Percentiles rank a stretch among this genome's conserved stretches.
phyloP scores from a whole-genome alignment of 2,113 vertebrate genomes.

The Heterochromis multidens region DNA sequence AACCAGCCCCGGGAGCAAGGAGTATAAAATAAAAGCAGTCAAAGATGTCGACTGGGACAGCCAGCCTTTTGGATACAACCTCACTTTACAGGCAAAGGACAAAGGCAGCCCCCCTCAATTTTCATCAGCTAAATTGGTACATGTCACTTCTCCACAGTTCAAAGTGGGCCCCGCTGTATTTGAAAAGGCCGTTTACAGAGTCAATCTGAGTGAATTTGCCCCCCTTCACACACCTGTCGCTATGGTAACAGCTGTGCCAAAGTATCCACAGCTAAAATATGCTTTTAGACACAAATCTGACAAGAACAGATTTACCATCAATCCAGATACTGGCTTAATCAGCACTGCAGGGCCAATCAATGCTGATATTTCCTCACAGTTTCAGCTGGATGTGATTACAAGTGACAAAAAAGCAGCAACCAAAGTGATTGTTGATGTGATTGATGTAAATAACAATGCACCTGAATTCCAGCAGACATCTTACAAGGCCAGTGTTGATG shows the following conservation, averaged over 20 bases:
- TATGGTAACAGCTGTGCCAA: conserved; percentile 86
- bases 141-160: conserved; percentile 85
- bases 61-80: conserved; percentile 91
- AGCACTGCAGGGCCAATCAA: conserved; percentile 83
- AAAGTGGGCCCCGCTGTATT: conserved; percentile 86
- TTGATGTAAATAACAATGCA: conserved; percentile 87
- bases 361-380: conserved; percentile 77
- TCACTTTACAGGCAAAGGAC: conserved; percentile 96
- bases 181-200: conserved; percentile 87
- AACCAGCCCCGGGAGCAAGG: conserved; percentile 88
- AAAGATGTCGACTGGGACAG: conserved; percentile 87
- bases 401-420: conserved; percentile 83
- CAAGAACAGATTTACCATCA: conserved; percentile 83
- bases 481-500: conserved; percentile 90
- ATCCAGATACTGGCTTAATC: conserved; percentile 90
- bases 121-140: conserved; percentile 89
- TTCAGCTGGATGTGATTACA: conserved; percentile 89
- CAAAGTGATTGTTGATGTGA: conserved; percentile 86
- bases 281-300: conserved; percentile 81
- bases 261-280: conserved; percentile 85
- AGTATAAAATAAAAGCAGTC: conserved; percentile 89
- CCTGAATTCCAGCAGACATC: conserved; percentile 90
- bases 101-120: conserved; percentile 91
- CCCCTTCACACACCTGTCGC: conserved; percentile 89
- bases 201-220: conserved; percentile 91